Conservation (phyloP, 2,888 invertebrate genomes). For the Limnephilus rhombicus region DNA sequence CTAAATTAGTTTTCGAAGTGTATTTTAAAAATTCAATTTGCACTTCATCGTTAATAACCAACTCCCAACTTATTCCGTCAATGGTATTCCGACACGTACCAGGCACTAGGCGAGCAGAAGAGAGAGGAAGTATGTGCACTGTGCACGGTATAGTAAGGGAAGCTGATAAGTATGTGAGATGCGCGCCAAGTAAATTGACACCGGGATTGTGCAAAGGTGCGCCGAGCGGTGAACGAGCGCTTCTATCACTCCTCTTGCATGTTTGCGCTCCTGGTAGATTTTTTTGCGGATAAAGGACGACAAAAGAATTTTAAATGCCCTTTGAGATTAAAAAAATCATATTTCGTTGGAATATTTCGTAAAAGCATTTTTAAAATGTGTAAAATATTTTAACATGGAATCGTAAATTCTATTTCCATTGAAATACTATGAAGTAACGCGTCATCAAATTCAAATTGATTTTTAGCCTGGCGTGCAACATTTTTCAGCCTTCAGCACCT, state of each 20-base stretch:
- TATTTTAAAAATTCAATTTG: neutral
- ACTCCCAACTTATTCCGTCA: neutral
- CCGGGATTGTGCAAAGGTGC: conserved; percentile 32
- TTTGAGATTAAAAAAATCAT: neutral
- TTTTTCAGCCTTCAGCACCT: neutral
- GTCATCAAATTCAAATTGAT: too few relatives aligned
- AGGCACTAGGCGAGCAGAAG: conserved; percentile 10
- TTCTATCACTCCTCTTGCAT: neutral
- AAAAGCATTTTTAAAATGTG: neutral
- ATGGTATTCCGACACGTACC: conserved; percentile 12
- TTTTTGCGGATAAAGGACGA: neutral
- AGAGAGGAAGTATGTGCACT: neutral
- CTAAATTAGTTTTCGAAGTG: too few relatives aligned
- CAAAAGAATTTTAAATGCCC: neutral
- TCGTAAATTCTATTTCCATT: neutral
- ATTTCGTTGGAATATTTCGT: neutral
- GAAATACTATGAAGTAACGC: too few relatives aligned
- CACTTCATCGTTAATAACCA: neutral
- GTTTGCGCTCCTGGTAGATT: conserved; percentile 27
- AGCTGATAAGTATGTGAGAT: conserved; percentile 37
- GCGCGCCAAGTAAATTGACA: conserved; percentile 36
- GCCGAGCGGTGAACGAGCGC: conserved; percentile 13
- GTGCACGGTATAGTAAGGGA: too few relatives aligned
- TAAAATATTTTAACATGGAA: neutral
- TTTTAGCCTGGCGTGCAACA: neutral